Evolutionary conservation across 1,140 invertebrate genomes (phyloP), one percentile per base, ranked within the genome.

Genomic region (Eubasilissa regina): DNA sequence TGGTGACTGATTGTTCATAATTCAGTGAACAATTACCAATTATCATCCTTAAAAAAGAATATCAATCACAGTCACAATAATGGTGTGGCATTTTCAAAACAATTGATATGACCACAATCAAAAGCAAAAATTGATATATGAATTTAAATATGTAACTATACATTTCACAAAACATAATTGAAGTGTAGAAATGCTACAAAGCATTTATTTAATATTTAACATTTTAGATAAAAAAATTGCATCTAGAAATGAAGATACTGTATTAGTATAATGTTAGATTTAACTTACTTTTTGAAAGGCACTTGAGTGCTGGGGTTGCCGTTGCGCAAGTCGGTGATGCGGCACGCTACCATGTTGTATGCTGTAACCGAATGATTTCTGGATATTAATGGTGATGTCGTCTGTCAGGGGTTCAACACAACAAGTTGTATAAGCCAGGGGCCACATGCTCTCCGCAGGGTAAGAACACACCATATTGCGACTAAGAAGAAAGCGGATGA

Each of bases 331-430:
- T 98, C 96, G 84, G 96, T 96, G 86, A 97, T 94, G 87, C 96
- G 93, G 93, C 96, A 97, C 88, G 96, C 95, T 91, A 98, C 97
- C 96, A 97, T 97, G 91, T 97, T 97, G 93, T 98, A 98, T 90
- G 96, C 97, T 97, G 93, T 89, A 95, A 94, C 85, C 90, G 90
- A 89, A 92, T 92, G 85, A 91, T 91, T 91, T 92, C 91, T 92
- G 87, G 84, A 89, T 85, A 90, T 91, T 90, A 91, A 90, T 88
- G 90, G 84, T 87, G 85, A 90, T 90, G 87, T 83, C 85, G 84
- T 78, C 79, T 81, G 84, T 84, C 82, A 15, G 45, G 44, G 25
- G 21, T 17, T 51, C 12, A 51, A 76, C 47, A 58, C 12, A 44
- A 62, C 45, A 70, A 43, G 25, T 75, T 35, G 25, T 47, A 47